Evolutionary conservation across 2,797 vertebrate genomes (phyloP).

Genomic region (Pantherophis alleghaniensis): DNA sequence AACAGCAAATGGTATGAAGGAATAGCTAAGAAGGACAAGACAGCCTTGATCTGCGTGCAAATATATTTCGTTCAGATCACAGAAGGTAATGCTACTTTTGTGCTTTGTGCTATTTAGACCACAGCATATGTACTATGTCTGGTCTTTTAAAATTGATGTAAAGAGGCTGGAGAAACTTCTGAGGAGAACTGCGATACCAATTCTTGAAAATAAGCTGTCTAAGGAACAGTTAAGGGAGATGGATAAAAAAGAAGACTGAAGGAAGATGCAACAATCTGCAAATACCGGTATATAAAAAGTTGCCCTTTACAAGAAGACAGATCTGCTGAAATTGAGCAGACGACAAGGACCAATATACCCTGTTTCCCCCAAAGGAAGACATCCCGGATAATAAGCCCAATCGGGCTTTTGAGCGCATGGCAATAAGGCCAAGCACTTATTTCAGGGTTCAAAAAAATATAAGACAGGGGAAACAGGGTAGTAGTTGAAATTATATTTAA

Average conservation of each 20-base stretch:
- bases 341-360: background rate
- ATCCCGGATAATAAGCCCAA: too few species aligned
- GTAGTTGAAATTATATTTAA: background rate
- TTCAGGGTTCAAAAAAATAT: too few species aligned
- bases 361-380: too few species aligned
- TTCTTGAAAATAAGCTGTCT: background rate
- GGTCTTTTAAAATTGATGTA: background rate
- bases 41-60: background rate
- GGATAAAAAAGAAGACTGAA: background rate
- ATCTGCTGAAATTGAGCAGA: background rate
- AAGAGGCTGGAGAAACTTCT: background rate
- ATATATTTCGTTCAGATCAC: background rate
- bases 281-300: background rate
- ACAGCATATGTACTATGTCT: background rate
- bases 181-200: background rate
- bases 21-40: background rate
- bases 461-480: background rate
- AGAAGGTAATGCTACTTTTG: background rate
- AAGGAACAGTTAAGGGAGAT: background rate
- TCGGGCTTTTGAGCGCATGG: too few species aligned
- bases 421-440: too few species aligned
- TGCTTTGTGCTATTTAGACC: background rate
- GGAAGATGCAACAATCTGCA: background rate
- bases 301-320: background rate
- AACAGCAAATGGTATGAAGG: background rate